Evolutionary conservation across 2,113 vertebrate species (phyloP).

Genomic region (Cyanoramphus novaezelandiae): DNA sequence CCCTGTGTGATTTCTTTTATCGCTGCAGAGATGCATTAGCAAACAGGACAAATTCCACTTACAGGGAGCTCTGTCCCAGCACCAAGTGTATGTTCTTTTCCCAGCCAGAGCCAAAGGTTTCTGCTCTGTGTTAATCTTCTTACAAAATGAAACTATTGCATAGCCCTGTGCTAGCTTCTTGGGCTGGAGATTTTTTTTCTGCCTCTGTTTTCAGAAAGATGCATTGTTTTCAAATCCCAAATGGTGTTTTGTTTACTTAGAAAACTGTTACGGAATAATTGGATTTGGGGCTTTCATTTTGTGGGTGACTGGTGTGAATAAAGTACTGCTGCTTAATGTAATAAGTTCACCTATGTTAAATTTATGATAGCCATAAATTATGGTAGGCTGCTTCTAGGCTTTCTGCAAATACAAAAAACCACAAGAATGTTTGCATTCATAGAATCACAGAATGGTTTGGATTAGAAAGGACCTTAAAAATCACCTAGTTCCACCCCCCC

Average conservation of each 20-base stretch:
- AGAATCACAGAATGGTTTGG: background rate
- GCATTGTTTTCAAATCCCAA: slow-evolving; percentile 48
- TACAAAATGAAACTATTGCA: slow-evolving; percentile 16
- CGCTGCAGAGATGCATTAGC: background rate
- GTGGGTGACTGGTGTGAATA: background rate
- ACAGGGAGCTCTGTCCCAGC: background rate
- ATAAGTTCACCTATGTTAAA: background rate
- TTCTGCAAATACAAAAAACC: background rate
- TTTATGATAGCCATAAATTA: background rate
- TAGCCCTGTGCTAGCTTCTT: background rate
- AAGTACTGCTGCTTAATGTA: background rate
- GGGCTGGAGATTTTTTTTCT: background rate
- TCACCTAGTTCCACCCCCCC: background rate
- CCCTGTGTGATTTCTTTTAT: background rate
- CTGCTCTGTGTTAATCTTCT: slow-evolving; percentile 26
- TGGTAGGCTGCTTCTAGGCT: background rate
- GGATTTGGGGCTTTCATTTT: slow-evolving; percentile 8
- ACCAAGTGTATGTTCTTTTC: background rate
- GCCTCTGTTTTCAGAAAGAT: slow-evolving; percentile 18
- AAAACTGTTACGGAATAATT: background rate
- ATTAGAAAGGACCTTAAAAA: background rate
- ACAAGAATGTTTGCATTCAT: background rate
- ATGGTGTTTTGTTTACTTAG: slow-evolving; percentile 4
- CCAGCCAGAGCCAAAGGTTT: background rate
- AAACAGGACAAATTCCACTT: background rate